phyloP scores from a whole-genome alignment of 2,797 vertebrate genomes.

The Apogon talboti region DNA sequence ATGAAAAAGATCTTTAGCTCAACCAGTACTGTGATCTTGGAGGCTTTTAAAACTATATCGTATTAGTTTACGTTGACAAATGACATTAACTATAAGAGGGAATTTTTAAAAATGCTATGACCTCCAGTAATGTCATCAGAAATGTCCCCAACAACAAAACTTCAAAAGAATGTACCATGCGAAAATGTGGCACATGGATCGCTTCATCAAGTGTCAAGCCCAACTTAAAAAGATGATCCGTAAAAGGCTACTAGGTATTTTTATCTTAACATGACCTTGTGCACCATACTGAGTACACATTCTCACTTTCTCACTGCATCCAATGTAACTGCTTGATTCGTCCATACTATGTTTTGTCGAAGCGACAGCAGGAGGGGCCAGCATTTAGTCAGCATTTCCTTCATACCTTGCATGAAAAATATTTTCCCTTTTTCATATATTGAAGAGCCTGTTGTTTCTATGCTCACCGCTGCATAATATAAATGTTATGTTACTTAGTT shows the following conservation, averaged over 20 bases:
- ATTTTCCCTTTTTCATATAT: too few relatives aligned
- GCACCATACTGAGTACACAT: constrained; percentile 75
- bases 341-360: constrained; percentile 39
- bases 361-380: constrained; percentile 7
- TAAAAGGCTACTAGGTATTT: constrained; percentile 85
- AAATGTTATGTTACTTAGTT: constrained; percentile 42
- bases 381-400: constrained; percentile 1
- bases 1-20: constrained; percentile 8
- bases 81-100: not conserved
- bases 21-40: constrained; percentile 3
- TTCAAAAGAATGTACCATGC: constrained; percentile 16
- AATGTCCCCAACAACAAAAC: not conserved
- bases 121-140: not conserved
- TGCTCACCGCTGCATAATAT: constrained; percentile 34
- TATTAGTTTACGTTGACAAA: constrained; percentile 4
- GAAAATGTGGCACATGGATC: constrained; percentile 49
- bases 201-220: constrained; percentile 61
- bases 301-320: constrained; percentile 74
- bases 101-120: not conserved
- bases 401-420: not conserved
- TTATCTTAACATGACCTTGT: constrained; percentile 83
- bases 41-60: not conserved
- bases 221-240: constrained; percentile 77
- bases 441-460: constrained; percentile 29
- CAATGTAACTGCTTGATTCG: constrained; percentile 56